Base-by-base conservation (phyloP, 2,888 invertebrate genomes). In the Melanargia galathea region DNA sequence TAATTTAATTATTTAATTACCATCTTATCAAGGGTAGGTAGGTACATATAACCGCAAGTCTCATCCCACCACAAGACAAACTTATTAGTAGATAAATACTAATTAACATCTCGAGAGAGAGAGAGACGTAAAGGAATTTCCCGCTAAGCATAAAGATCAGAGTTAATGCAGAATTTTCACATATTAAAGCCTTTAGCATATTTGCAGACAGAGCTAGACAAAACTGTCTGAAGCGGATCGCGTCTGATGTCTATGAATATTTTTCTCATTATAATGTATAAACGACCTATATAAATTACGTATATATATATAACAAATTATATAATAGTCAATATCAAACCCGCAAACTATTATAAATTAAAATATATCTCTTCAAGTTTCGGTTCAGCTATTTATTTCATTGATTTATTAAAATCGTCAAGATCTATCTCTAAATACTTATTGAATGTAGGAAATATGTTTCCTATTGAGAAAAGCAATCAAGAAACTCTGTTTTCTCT, bases 151-250 rank as follows among this genome's bases (percentile, higher is more conserved):
- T 63, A 60, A 56, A 63, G 51, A 66, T 64, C 24, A 45, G 22
- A 57, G 30, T 46, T 63, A 49, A 63, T 58, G 64, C 58, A 68
- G 60, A 62, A 69, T 72, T 70, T 71, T 66, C 69, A 64, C 60
- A 65, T 56, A 57, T n/a, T 59, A 52, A 48, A 48, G 58, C 63
- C 33, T 24, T 7, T 1, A 1, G 8, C 43, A 43, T 6, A 56
- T 10, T 10, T 22, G 24, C 51, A 26, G 40, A 38, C 35, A 22
- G 7, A 35, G n/a, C 18, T n/a, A 24, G 24, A 48, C 22, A 48
- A 48, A 45, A 24, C 40, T 7, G 4, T 40, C 40, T n/a, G 7
- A 7, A 40, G 16, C 7, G 16, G n/a, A n/a, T 40, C 0, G 13
- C 6, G 11, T 5, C 13, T 38, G n/a, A n/a, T 38, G 38, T 38